phyloP scores from a whole-genome alignment of 2,797 vertebrate genomes.

The Heteromormyrus szaboi region DNA sequence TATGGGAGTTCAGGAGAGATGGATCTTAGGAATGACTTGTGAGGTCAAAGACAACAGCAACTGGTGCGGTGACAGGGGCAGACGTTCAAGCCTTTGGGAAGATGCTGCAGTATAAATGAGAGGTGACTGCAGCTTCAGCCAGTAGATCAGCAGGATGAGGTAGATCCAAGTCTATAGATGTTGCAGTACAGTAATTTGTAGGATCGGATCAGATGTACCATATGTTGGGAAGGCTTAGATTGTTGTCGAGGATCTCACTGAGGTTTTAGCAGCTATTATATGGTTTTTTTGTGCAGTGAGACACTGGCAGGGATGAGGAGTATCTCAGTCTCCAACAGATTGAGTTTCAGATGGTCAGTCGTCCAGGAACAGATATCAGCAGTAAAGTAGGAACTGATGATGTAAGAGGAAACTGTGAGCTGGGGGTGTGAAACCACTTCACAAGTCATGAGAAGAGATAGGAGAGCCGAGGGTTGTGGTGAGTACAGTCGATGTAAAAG shows the following conservation, averaged over 20 bases:
- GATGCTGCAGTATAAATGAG: not conserved
- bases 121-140: not conserved
- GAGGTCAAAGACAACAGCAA: not conserved
- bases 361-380: not conserved
- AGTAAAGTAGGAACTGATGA: conserved; percentile 2
- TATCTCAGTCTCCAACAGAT: not conserved
- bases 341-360: conserved; percentile 10
- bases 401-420: not conserved
- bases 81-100: not conserved
- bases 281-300: not conserved
- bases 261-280: not conserved
- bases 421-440: not conserved
- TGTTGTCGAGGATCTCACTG: not conserved
- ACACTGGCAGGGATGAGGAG: not conserved
- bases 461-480: not conserved
- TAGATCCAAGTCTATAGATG: not conserved
- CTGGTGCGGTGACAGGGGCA: not conserved
- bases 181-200: not conserved
- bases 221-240: not conserved
- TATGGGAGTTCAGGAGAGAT: not conserved
- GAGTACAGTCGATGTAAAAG: not conserved
- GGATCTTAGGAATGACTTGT: not conserved
- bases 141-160: not conserved
- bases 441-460: not conserved
- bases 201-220: not conserved